These are phyloP conservation scores for Litoditis marina DNA, from an alignment of 2,888 invertebrate genomes.

Conservation along the genomic window DNA sequence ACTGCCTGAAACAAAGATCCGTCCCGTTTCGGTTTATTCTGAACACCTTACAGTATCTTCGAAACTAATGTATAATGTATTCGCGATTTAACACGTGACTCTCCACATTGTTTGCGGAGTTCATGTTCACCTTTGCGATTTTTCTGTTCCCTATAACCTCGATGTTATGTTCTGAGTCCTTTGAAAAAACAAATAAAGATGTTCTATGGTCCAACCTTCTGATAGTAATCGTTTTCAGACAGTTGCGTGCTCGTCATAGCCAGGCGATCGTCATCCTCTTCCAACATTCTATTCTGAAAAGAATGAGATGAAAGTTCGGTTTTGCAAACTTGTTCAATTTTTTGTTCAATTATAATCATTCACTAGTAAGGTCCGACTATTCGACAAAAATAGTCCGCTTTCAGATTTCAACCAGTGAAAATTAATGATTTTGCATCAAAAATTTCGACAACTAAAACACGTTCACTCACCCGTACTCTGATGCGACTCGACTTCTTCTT, in stretches of 20 bases:
- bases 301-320: not conserved
- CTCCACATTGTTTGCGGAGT: too few species aligned
- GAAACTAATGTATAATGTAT: too few species aligned
- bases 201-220: too few species aligned
- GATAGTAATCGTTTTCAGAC: slow-evolving; percentile 17
- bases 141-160: too few species aligned
- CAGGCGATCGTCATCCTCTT: slow-evolving; percentile 6
- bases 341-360: not conserved
- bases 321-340: not conserved
- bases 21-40: too few species aligned
- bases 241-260: slow-evolving; percentile 1
- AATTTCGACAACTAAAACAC: not conserved
- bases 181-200: too few species aligned
- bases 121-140: too few species aligned
- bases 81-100: too few species aligned
- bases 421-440: not conserved
- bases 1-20: too few species aligned
- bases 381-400: too few species aligned
- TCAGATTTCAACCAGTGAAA: not conserved
- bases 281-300: not conserved
- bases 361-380: not conserved
- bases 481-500: not conserved
- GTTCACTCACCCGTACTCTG: not conserved
- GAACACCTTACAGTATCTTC: too few species aligned
- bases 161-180: too few species aligned